Base-by-base conservation (phyloP, 1,140 invertebrate species). In the Micrasema longulum region DNA sequence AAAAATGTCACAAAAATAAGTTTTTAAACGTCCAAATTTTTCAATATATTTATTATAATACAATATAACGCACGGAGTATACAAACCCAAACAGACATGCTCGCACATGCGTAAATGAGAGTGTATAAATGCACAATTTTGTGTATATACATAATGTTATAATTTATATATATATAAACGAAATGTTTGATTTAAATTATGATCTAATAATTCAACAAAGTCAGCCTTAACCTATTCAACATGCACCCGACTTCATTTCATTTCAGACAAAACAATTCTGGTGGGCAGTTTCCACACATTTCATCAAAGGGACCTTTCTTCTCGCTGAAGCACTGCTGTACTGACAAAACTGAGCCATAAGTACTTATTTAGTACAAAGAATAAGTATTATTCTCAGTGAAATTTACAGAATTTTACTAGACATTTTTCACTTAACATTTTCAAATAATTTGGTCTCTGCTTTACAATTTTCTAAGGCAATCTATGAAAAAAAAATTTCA, bases 181-280 rank as follows among this genome's bases (percentile, higher is more conserved):
- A 22, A 63, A 43, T 11, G 38, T 62, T 23, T 47, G 60, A 45
- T 38, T 18, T 60, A 60, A 38, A 60, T 53, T 53, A 53, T 31
- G 50, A 53, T 53, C 50, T 53, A 60, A 60, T 60, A 60, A 53
- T 48, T 64, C 66, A 73, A 69, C 67, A 66, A 73, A 67, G 63
- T 73, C 23, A 20, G 62, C 57, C 67, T 73, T 66, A 73, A 35
- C 62, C 63, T 64, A 64, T 52, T 64, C 47, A 60, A 70, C 65
- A 68, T 14, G 35, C 65, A 53, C 35, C 47, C 65, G 60, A 73
- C 62, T 66, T 57, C 57, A 38, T 36, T 72, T 52, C 64, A 68
- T 41, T 55, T 55, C 70, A 47, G 63, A 65, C 70, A 72, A 31
- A 65, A 64, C 55, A 62, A 60, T 66, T n/a, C 26, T 31, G 7